These are phyloP conservation scores for Saccopteryx leptura DNA, from an alignment of 2,113 vertebrate genomes.

Conservation along the genomic window DNA sequence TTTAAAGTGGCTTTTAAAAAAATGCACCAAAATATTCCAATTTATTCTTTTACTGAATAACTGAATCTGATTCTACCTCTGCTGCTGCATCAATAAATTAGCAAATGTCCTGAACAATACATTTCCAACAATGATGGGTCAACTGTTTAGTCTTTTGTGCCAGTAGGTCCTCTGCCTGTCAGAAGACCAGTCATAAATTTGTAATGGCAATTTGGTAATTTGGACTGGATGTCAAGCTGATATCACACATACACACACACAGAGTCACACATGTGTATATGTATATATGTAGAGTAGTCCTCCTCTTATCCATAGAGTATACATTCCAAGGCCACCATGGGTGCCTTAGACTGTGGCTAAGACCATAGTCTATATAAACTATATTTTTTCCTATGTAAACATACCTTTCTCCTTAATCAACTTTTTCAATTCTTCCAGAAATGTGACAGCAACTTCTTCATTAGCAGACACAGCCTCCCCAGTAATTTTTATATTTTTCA, in stretches of 20 bases:
- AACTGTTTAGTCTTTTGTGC: slow-evolving; percentile 67
- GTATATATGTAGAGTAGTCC: background rate
- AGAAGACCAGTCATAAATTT: slow-evolving; percentile 78
- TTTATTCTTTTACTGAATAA: slow-evolving; percentile 88
- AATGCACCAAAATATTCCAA: slow-evolving; percentile 91
- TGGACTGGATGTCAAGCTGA: background rate
- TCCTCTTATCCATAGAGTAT: background rate
- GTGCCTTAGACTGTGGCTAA: background rate
- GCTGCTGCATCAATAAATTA: slow-evolving; percentile 86
- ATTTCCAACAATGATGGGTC: slow-evolving; percentile 82
- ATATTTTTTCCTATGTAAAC: background rate
- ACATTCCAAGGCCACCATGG: too few relatives aligned
- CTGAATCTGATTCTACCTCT: slow-evolving; percentile 80
- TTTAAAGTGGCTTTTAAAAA: slow-evolving; percentile 85
- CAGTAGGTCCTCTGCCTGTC: slow-evolving; percentile 73
- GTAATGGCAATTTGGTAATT: slow-evolving; percentile 59
- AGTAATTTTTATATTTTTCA: background rate
- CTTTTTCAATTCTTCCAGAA: background rate
- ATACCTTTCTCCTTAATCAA: background rate
- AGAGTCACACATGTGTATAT: background rate
- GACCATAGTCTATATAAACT: background rate
- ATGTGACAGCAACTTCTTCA: background rate
- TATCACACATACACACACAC: background rate
- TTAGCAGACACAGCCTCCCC: background rate
- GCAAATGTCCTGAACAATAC: slow-evolving; percentile 87